A percentile compares a stretch with the other conserved stretches of the same genome.
phyloP scores from a whole-genome alignment of 2,113 vertebrate genomes.

The Campylorhamphus procurvoides region DNA sequence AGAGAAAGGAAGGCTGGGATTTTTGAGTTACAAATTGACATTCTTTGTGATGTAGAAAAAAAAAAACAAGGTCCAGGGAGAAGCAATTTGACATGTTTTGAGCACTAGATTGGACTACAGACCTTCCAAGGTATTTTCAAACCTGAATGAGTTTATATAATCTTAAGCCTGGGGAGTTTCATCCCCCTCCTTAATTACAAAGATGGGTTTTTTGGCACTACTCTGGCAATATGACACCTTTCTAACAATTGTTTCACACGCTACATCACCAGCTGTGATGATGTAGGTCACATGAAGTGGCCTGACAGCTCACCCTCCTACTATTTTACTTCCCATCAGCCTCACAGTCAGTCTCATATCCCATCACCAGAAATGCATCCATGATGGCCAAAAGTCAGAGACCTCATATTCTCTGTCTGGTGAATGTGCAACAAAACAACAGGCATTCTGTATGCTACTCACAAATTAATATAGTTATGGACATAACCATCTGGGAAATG shows the following conservation, averaged over 20 bases:
- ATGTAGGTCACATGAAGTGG: neutral
- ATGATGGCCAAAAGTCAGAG: neutral
- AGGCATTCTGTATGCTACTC: neutral
- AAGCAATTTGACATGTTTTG: neutral
- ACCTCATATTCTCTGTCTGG: neutral
- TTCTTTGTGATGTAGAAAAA: neutral
- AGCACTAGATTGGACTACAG: neutral
- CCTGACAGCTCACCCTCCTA: neutral
- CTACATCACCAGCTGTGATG: neutral
- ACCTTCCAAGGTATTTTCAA: neutral
- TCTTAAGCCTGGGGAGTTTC: neutral
- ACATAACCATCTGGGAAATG: fast-evolving
- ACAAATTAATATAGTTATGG: neutral
- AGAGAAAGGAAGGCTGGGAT: neutral
- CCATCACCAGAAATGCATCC: neutral
- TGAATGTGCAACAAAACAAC: neutral
- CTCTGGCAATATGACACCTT: neutral
- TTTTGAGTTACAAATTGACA: neutral
- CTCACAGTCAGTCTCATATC: neutral
- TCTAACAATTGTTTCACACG: neutral
- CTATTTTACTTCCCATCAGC: neutral
- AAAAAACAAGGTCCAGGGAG: neutral
- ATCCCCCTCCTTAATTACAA: neutral
- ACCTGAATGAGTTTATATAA: neutral
- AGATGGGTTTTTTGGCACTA: neutral